These are phyloP conservation scores for Limanda limanda DNA, from an alignment of 2,113 vertebrate species.

Conservation along the genomic window DNA sequence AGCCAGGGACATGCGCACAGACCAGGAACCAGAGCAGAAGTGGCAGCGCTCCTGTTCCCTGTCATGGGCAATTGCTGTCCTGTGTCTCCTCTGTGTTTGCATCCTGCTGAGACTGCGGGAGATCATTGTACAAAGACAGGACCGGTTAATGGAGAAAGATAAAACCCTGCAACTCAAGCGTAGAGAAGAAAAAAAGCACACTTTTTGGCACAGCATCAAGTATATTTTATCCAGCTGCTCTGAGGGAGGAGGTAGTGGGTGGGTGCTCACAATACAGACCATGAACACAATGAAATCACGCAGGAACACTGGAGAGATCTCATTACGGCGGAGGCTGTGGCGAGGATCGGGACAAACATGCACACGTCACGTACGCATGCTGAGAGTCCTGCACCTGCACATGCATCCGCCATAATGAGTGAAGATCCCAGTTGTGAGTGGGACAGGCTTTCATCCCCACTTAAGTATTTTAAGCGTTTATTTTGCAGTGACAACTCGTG, in stretches of 20 bases:
- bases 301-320: slow-evolving; percentile 54
- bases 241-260: slow-evolving; percentile 55
- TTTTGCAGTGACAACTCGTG: slow-evolving; percentile 35
- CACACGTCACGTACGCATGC: not conserved
- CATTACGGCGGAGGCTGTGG: slow-evolving; percentile 40
- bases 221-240: slow-evolving; percentile 73
- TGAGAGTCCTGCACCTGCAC: slow-evolving; percentile 50
- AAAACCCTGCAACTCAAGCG: slow-evolving; percentile 53
- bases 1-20: slow-evolving; percentile 18
- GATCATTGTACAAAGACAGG: slow-evolving; percentile 58
- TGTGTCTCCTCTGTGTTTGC: slow-evolving; percentile 49
- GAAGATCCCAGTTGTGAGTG: slow-evolving; percentile 6
- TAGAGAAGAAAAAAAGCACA: slow-evolving; percentile 40
- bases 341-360: slow-evolving; percentile 23
- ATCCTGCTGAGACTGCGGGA: slow-evolving; percentile 60
- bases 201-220: slow-evolving; percentile 64
- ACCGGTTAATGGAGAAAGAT: slow-evolving; percentile 64
- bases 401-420: not conserved
- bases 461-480: slow-evolving; percentile 38
- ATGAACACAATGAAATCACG: slow-evolving; percentile 67
- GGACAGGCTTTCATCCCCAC: slow-evolving; percentile 20
- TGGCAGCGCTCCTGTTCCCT: slow-evolving; percentile 62
- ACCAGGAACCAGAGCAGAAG: slow-evolving; percentile 52
- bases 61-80: slow-evolving; percentile 55
- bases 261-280: slow-evolving; percentile 51